Percentiles rank a stretch among this genome's conserved stretches.
Evolutionary conservation across 2,888 invertebrate genomes (phyloP).

Genomic region (Anodontia alba): DNA sequence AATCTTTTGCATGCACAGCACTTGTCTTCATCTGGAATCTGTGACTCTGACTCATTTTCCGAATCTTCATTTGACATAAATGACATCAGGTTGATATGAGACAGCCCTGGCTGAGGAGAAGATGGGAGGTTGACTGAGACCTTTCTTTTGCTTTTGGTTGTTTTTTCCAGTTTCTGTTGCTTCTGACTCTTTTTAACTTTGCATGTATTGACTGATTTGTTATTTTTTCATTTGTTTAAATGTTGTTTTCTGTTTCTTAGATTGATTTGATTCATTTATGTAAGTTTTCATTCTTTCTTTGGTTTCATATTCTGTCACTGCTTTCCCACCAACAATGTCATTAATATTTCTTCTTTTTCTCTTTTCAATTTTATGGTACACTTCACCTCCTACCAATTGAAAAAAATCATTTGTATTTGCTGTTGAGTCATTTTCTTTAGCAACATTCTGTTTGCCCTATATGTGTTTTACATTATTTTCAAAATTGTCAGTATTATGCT

Average conservation of each 20-base stretch:
- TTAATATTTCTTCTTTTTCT: background rate
- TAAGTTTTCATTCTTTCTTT: conserved; percentile 10
- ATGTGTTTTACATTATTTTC: background rate
- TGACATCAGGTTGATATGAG: background rate
- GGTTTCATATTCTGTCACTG: conserved; percentile 15
- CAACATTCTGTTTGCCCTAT: background rate
- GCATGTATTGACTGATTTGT: background rate
- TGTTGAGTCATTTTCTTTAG: background rate
- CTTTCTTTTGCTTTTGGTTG: background rate
- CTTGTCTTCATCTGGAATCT: background rate
- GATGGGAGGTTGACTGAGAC: background rate
- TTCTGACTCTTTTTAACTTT: background rate
- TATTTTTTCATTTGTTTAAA: background rate
- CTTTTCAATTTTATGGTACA: background rate
- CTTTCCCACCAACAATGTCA: conserved; percentile 26
- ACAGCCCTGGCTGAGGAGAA: conserved; percentile 3
- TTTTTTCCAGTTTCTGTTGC: background rate
- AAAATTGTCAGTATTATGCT: background rate
- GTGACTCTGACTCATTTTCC: conserved; percentile 9
- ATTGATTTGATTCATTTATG: conserved; percentile 2
- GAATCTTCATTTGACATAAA: background rate
- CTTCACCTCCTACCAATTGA: background rate
- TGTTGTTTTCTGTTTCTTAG: background rate
- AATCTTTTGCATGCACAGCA: conserved; percentile 3
- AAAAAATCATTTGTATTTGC: background rate